phyloP scores from a whole-genome alignment of 2,113 vertebrate genomes.

The Penelope pileata region DNA sequence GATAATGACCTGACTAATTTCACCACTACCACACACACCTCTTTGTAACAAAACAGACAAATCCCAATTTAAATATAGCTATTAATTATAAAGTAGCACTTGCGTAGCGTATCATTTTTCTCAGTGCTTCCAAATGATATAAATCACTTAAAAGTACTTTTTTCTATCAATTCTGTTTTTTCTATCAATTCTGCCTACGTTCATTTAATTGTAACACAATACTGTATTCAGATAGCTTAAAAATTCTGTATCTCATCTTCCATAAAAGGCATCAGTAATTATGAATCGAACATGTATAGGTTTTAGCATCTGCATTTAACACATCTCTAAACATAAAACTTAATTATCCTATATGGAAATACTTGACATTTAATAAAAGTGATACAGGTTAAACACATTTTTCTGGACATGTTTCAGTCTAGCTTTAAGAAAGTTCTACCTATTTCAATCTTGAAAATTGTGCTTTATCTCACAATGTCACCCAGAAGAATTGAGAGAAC shows the following conservation, averaged over 20 bases:
- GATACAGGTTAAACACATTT: background rate
- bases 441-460: conserved; percentile 30
- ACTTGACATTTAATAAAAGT: conserved; percentile 57
- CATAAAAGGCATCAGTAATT: conserved; percentile 54
- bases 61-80: conserved; percentile 23
- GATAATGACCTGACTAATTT: background rate
- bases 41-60: conserved; percentile 19
- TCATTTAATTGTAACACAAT: background rate
- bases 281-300: background rate
- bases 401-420: conserved; percentile 31
- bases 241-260: conserved; percentile 44
- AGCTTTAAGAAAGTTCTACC: conserved; percentile 11
- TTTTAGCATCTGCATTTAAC: conserved; percentile 41
- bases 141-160: conserved; percentile 15
- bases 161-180: background rate
- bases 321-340: conserved; percentile 41
- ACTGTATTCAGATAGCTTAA: background rate
- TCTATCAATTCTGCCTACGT: background rate
- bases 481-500: conserved; percentile 23
- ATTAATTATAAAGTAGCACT: conserved; percentile 50
- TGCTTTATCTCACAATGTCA: conserved; percentile 35
- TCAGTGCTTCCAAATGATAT: conserved; percentile 20
- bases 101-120: background rate
- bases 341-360: conserved; percentile 18
- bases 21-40: background rate